These are phyloP conservation scores for Mellilla xanthometata DNA, from an alignment of 2,888 invertebrate genomes.

Conservation along the genomic window DNA sequence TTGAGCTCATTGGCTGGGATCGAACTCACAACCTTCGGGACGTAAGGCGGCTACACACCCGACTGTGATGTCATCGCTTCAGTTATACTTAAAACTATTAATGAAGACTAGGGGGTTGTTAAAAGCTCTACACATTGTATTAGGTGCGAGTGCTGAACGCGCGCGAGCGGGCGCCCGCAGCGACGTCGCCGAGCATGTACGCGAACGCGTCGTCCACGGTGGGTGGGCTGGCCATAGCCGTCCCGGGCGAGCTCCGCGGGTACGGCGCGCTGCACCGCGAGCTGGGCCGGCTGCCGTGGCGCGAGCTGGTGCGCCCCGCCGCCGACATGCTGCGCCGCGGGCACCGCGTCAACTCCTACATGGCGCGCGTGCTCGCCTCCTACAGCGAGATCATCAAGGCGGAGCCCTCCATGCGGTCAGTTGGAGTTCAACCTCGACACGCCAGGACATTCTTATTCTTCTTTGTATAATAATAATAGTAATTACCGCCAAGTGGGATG, in stretches of 20 bases:
- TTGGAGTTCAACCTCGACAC: too few species aligned
- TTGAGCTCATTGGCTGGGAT: too few species aligned
- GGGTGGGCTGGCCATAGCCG: slow-evolving; percentile 89
- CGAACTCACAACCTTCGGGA: too few species aligned
- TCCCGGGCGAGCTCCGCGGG: slow-evolving; percentile 95
- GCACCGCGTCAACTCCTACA: slow-evolving; percentile 85
- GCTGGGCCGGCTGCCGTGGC: slow-evolving; percentile 92
- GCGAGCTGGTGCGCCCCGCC: slow-evolving; percentile 88
- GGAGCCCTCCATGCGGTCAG: slow-evolving; percentile 83
- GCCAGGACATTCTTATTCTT: too few species aligned
- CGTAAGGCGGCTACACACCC: too few species aligned
- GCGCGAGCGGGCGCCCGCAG: slow-evolving; percentile 89
- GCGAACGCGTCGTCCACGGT: slow-evolving; percentile 68
- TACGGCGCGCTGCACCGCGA: slow-evolving; percentile 89
- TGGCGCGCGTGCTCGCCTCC: slow-evolving; percentile 79
- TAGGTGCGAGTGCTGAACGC: slow-evolving; percentile 86
- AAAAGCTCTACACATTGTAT: too few species aligned
- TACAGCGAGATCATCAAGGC: slow-evolving; percentile 78
- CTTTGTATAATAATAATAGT: too few species aligned
- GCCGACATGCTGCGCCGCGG: slow-evolving; percentile 90
- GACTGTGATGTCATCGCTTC: too few species aligned
- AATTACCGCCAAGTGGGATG: too few species aligned
- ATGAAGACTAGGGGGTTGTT: too few species aligned
- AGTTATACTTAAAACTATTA: too few species aligned
- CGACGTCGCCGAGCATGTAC: slow-evolving; percentile 87